A percentile compares a stretch with the other conserved stretches of the same genome.
Conservation (phyloP, 2,888 invertebrate species). For the Cosmia trapezina region DNA sequence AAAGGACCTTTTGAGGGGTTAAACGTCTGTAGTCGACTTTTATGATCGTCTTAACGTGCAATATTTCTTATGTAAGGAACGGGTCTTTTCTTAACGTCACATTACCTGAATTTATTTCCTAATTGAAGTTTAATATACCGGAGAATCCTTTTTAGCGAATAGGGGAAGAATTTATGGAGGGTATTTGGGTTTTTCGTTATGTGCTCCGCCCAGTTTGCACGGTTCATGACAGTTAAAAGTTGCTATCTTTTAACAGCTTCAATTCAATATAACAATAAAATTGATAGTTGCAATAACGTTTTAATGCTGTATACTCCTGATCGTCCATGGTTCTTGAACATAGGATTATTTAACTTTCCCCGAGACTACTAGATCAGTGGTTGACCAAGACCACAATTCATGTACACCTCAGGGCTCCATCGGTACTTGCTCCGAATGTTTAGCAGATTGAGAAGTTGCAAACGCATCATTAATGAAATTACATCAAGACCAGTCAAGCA, state of each 20-base stretch:
- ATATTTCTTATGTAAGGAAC: slow-evolving; percentile 42
- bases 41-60: slow-evolving; percentile 37
- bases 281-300: neutral
- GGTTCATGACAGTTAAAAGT: too few species aligned
- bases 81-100: slow-evolving; percentile 17
- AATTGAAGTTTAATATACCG: slow-evolving; percentile 28
- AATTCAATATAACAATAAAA: neutral
- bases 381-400: neutral
- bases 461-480: neutral
- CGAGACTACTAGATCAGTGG: too few species aligned
- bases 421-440: neutral
- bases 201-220: neutral
- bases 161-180: neutral
- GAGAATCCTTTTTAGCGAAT: neutral
- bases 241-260: too few species aligned
- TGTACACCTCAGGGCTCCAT: neutral
- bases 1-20: slow-evolving; percentile 40
- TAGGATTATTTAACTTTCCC: neutral
- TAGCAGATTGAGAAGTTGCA: neutral
- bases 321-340: neutral
- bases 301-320: neutral
- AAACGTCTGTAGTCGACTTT: slow-evolving; percentile 37
- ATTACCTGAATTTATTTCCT: slow-evolving; percentile 43
- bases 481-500: neutral
- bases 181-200: neutral